phyloP scores from a whole-genome alignment of 2,797 vertebrate genomes.

The Loriculus beryllinus region DNA sequence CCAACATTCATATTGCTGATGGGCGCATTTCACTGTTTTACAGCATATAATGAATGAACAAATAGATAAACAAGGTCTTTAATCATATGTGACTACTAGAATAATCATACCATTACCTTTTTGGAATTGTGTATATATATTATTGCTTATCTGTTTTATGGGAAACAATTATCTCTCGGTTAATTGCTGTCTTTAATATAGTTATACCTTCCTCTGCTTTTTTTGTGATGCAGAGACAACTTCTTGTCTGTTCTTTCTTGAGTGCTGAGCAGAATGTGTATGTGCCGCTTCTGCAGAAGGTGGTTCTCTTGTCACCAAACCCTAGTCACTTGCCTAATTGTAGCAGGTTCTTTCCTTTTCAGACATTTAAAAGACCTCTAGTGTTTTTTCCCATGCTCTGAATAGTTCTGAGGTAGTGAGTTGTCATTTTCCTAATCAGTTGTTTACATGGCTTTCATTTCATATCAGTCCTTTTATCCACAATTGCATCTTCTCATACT shows the following conservation, averaged over 20 bases:
- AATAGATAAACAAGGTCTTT: background rate
- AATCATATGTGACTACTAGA: background rate
- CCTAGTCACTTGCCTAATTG: background rate
- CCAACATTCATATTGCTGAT: background rate
- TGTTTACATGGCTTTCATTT: background rate
- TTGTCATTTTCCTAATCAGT: background rate
- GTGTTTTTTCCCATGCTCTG: background rate
- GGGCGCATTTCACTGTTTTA: background rate
- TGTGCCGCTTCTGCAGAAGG: background rate
- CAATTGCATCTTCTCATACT: background rate
- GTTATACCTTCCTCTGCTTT: background rate
- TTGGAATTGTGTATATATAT: background rate
- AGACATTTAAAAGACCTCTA: background rate
- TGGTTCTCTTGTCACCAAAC: background rate
- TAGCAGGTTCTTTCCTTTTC: background rate
- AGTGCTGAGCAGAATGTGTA: background rate
- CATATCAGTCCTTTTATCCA: background rate
- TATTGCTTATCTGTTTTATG: background rate
- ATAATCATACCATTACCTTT: background rate
- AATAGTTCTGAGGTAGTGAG: background rate
- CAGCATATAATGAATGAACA: background rate
- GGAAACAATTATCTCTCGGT: background rate
- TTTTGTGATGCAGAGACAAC: background rate
- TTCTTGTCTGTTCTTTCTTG: background rate
- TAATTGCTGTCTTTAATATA: background rate